Conservation (phyloP, 2,797 vertebrate genomes). For the Melanotaenia boesemani region DNA sequence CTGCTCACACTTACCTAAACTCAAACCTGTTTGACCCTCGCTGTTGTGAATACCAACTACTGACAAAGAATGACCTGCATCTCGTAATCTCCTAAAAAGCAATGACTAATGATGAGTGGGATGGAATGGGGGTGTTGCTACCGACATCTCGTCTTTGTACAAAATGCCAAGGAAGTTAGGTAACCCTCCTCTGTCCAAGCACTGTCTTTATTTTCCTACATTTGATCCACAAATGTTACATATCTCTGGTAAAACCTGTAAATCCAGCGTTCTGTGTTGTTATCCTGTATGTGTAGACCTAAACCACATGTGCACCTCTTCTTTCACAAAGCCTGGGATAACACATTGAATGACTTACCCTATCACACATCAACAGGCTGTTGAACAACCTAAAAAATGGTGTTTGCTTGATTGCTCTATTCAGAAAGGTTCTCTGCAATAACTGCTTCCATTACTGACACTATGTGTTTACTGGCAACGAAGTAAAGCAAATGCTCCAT, state of each 20-base stretch:
- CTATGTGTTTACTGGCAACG: conserved; percentile 2
- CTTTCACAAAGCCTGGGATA: neutral
- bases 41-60: conserved; percentile 24
- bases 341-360: conserved; percentile 7
- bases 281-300: conserved; percentile 3
- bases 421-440: conserved; percentile 28
- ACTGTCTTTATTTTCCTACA: neutral
- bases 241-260: conserved; percentile 5
- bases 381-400: conserved; percentile 21
- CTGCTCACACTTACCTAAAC: conserved; percentile 31
- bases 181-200: conserved; percentile 9
- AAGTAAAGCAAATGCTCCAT: neutral
- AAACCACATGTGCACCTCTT: neutral
- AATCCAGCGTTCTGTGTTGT: neutral
- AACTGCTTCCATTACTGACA: neutral
- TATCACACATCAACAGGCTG: conserved; percentile 23
- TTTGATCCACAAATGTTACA: neutral
- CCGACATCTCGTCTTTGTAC: conserved; percentile 3
- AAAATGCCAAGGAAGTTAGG: neutral
- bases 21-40: conserved; percentile 49
- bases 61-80: conserved; percentile 44
- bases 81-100: conserved; percentile 32
- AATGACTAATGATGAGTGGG: conserved; percentile 14
- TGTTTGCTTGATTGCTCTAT: conserved; percentile 25
- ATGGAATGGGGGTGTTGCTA: neutral